Conservation (phyloP, 2,888 invertebrate genomes). For the Tiliacea aurago region DNA sequence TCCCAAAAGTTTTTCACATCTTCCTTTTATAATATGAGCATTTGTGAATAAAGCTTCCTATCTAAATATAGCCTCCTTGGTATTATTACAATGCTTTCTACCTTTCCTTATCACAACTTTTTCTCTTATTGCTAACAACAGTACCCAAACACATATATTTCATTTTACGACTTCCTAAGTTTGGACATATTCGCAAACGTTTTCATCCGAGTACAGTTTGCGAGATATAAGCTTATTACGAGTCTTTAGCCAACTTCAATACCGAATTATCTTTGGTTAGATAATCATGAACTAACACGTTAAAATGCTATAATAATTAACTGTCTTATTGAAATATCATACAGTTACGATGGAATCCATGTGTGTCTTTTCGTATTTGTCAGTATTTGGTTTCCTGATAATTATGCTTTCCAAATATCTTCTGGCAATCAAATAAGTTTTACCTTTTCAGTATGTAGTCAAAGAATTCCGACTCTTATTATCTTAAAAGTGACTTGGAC, state of each 20-base stretch:
- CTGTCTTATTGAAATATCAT: no score
- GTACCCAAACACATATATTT: slow-evolving; percentile 13
- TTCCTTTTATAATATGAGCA: no score
- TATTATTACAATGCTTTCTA: not conserved
- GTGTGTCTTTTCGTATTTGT: not conserved
- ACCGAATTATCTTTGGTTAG: slow-evolving; percentile 10
- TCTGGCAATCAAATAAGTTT: not conserved
- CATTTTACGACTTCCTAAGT: slow-evolving; percentile 13
- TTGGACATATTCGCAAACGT: slow-evolving; percentile 20
- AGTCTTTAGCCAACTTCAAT: not conserved
- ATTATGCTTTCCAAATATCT: not conserved
- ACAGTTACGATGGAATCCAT: not conserved
- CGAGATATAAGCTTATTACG: slow-evolving; percentile 3
- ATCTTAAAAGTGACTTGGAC: not conserved
- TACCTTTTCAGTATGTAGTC: not conserved
- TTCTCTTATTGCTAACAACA: slow-evolving; percentile 9
- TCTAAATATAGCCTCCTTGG: not conserved
- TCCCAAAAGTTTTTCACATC: not conserved
- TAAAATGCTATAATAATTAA: not conserved
- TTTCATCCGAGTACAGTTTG: not conserved
- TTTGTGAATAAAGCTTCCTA: not conserved
- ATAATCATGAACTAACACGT: no score
- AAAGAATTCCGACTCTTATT: not conserved
- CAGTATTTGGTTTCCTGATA: not conserved
- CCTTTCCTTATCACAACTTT: not conserved